A percentile compares a stretch with the other conserved stretches of the same genome.
phyloP scores from a whole-genome alignment of 2,797 vertebrate genomes.

The Cephalopachus bancanus region DNA sequence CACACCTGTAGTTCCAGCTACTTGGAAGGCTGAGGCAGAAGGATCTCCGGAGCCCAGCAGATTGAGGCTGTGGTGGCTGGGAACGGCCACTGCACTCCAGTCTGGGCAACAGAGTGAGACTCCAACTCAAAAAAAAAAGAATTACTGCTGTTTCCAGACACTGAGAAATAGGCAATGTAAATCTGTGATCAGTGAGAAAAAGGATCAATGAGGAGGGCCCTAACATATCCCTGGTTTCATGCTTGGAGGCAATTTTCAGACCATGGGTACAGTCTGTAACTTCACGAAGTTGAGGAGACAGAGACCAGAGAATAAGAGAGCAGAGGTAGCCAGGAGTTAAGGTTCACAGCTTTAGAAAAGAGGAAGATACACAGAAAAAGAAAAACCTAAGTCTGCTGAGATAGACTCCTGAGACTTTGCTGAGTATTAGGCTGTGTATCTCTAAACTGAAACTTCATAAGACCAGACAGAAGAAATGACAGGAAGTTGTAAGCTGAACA shows the following conservation, averaged over 20 bases:
- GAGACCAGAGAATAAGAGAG: neutral
- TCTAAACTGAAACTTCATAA: conserved; percentile 8
- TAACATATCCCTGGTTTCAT: neutral
- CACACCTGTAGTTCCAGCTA: too few relatives aligned
- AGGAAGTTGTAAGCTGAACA: neutral
- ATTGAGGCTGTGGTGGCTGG: too few relatives aligned
- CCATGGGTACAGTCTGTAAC: neutral
- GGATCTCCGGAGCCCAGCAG: too few relatives aligned
- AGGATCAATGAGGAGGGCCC: neutral
- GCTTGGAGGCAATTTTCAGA: neutral
- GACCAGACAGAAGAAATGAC: conserved; percentile 1
- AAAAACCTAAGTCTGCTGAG: neutral
- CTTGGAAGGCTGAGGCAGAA: too few relatives aligned
- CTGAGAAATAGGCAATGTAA: neutral
- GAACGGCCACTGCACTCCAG: too few relatives aligned
- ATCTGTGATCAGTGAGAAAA: conserved; percentile 11
- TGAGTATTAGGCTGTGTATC: neutral
- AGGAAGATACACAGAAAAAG: neutral
- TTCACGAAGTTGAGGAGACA: conserved; percentile 25
- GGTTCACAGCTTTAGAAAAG: neutral
- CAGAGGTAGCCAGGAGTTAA: neutral
- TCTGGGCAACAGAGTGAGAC: too few relatives aligned
- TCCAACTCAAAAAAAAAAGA: too few relatives aligned
- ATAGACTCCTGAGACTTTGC: neutral
- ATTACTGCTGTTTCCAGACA: neutral